Conservation (phyloP, 2,113 vertebrate genomes). For the Axis porcinus region DNA sequence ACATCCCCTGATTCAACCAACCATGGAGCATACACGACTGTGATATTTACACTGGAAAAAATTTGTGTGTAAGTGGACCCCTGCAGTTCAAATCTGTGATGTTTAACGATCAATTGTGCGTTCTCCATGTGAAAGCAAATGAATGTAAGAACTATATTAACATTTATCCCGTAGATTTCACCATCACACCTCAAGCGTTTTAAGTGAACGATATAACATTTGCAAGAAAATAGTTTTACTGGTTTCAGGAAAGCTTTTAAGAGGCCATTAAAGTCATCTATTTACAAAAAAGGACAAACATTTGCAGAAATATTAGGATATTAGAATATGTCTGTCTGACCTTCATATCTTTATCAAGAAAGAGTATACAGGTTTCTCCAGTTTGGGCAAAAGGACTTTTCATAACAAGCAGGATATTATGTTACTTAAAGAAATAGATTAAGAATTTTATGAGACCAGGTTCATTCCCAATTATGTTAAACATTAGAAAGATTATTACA, state of each 20-base stretch:
- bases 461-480: not conserved
- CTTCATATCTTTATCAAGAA: not conserved
- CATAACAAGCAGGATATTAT: not conserved
- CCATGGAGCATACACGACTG: rapidly evolving
- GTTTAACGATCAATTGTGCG: rapidly evolving
- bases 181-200: not conserved
- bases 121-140: not conserved
- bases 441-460: not conserved
- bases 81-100: not conserved
- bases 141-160: not conserved
- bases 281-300: not conserved
- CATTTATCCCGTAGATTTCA: not conserved
- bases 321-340: not conserved
- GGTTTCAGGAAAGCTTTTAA: conserved; percentile 5
- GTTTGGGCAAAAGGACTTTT: not conserved
- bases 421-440: not conserved
- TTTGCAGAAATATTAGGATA: not conserved
- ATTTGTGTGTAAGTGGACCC: not conserved
- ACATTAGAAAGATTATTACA: conserved; percentile 6
- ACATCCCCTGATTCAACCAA: not conserved
- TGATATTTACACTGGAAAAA: not conserved
- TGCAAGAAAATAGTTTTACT: not conserved
- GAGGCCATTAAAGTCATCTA: not conserved
- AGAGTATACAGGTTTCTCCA: not conserved
- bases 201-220: not conserved